Conservation (phyloP, 2,888 invertebrate species). For the Drepanosiphum platanoidis region DNA sequence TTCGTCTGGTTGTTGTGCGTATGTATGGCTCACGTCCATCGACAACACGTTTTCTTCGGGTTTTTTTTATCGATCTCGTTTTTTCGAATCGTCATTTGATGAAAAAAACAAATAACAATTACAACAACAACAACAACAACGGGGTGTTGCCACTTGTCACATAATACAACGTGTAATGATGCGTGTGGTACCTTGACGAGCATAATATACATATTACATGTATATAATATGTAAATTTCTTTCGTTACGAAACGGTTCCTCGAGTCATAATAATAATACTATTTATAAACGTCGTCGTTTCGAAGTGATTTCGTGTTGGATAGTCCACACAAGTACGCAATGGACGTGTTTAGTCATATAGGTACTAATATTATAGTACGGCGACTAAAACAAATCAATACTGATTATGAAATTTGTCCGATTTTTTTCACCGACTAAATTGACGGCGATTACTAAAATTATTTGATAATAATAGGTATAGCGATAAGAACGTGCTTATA, state of each 20-base stretch:
- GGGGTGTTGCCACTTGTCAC: too few species aligned
- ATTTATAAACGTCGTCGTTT: not conserved
- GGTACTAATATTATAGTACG: not conserved
- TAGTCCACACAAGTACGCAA: too few species aligned
- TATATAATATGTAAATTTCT: slow-evolving; percentile 12
- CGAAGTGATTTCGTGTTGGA: not conserved
- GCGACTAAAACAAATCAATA: not conserved
- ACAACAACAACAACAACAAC: too few species aligned
- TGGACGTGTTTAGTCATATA: not conserved
- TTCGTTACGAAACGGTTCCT: not conserved
- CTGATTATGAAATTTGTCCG: not conserved
- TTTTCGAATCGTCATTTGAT: not conserved
- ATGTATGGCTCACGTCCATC: not conserved
- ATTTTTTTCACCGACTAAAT: not conserved
- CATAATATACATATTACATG: too few species aligned
- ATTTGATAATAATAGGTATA: too few species aligned
- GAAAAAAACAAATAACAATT: not conserved
- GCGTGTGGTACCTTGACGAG: too few species aligned
- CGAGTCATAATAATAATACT: not conserved
- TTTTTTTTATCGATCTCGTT: too few species aligned
- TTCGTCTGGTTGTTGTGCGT: too few species aligned
- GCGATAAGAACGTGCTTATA: too few species aligned
- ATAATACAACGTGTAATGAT: too few species aligned
- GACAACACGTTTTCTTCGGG: too few species aligned
- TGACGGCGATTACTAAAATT: too few species aligned